Percentiles rank a stretch among this genome's conserved stretches.
These are phyloP conservation scores for Paratilapia polleni DNA, from an alignment of 2,113 vertebrate species.

Conservation along the genomic window DNA sequence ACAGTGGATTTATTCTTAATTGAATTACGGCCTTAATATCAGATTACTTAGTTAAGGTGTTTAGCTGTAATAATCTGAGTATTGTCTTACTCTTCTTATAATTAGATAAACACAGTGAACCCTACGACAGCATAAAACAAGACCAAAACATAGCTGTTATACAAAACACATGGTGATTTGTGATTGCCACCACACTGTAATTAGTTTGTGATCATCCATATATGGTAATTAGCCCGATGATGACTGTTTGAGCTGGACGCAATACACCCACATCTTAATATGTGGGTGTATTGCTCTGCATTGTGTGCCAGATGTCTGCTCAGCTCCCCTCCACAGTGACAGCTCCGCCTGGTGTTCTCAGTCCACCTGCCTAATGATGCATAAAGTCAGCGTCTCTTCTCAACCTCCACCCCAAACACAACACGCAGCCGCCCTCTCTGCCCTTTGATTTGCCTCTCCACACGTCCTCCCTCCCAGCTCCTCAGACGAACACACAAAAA, in stretches of 20 bases:
- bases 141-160: not conserved
- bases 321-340: slow-evolving; percentile 52
- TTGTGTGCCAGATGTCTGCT: slow-evolving; percentile 74
- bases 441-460: slow-evolving; percentile 44
- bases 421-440: slow-evolving; percentile 7
- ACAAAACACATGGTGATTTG: not conserved
- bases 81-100: slow-evolving; percentile 2
- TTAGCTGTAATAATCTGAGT: not conserved
- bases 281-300: slow-evolving; percentile 54
- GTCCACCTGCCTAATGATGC: slow-evolving; percentile 78
- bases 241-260: slow-evolving; percentile 24
- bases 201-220: slow-evolving; percentile 42
- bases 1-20: slow-evolving; percentile 9
- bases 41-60: slow-evolving; percentile 6
- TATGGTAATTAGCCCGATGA: slow-evolving; percentile 52
- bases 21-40: not conserved
- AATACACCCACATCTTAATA: slow-evolving; percentile 40
- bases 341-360: slow-evolving; percentile 65
- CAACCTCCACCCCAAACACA: slow-evolving; percentile 17
- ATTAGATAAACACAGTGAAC: not conserved
- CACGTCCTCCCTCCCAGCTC: slow-evolving; percentile 43
- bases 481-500: slow-evolving; percentile 14
- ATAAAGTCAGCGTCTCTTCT: slow-evolving; percentile 66
- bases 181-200: slow-evolving; percentile 30
- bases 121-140: not conserved